Percentiles rank a stretch among this genome's conserved stretches.
phyloP scores from a whole-genome alignment of 2,797 vertebrate genomes.

The Enteromius argenteus region DNA sequence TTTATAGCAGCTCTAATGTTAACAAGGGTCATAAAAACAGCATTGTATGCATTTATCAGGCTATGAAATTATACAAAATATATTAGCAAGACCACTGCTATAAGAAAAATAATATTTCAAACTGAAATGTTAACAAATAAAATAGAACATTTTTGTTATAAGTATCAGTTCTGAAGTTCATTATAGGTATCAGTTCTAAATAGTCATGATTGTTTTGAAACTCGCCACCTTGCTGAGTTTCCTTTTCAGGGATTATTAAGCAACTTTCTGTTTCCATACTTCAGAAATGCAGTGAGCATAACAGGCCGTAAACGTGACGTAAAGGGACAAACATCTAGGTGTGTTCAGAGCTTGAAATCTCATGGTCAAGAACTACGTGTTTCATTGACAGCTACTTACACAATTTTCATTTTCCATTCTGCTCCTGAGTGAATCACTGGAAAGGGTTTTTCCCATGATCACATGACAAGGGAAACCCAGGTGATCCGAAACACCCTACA shows the following conservation, averaged over 20 bases:
- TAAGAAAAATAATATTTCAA: too few species aligned
- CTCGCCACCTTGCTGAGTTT: background rate
- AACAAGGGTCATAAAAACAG: background rate
- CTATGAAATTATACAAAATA: too few species aligned
- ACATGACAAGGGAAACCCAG: background rate
- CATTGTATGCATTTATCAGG: too few species aligned
- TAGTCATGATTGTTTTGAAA: constrained; percentile 5
- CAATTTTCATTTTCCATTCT: background rate
- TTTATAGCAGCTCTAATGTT: background rate
- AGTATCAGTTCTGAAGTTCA: too few species aligned
- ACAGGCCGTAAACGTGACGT: background rate
- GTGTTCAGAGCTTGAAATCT: background rate
- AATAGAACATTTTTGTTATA: background rate
- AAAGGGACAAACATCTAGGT: background rate
- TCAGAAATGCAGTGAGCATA: background rate
- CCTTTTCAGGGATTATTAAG: background rate
- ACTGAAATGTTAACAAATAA: too few species aligned
- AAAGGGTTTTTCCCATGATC: constrained; percentile 14
- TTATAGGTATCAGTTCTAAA: background rate
- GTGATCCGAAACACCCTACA: background rate
- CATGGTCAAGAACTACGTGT: background rate
- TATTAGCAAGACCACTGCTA: too few species aligned
- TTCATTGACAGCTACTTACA: too few species aligned
- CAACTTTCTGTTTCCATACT: constrained; percentile 31
- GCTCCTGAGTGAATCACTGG: background rate